Conservation (phyloP, 92 coral and sea anemone species). For the Epizoanthus rinbou region DNA sequence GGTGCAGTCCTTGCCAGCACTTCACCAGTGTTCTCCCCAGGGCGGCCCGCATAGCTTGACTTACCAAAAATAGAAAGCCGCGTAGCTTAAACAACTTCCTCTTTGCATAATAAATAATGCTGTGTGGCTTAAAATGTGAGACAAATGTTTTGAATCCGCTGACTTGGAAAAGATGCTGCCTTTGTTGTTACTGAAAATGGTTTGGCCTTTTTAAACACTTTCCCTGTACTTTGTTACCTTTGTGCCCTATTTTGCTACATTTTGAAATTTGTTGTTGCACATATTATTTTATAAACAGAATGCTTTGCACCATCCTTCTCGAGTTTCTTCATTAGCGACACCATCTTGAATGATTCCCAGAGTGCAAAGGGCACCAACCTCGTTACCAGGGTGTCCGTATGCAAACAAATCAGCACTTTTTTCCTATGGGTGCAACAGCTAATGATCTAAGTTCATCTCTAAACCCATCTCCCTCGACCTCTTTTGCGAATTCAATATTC, state of each 20-base stretch:
- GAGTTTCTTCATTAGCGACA: not conserved
- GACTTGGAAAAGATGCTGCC: not conserved
- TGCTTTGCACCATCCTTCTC: slow-evolving; percentile 10
- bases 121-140: not conserved
- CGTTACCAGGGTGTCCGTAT: not conserved
- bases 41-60: not conserved
- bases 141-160: too few species aligned
- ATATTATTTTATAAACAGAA: not conserved
- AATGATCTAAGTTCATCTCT: too few species aligned
- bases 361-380: not conserved
- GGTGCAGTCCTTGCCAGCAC: too few species aligned
- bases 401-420: too few species aligned
- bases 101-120: not conserved
- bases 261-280: not conserved
- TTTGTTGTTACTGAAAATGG: not conserved
- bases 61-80: not conserved
- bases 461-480: too few species aligned
- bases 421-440: too few species aligned
- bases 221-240: not conserved
- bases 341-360: slow-evolving; percentile 24
- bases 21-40: not conserved
- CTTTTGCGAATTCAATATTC: too few species aligned
- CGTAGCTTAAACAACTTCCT: not conserved
- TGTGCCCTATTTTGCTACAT: not conserved
- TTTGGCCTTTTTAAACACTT: not conserved